phyloP scores from a whole-genome alignment of 2,113 vertebrate species.

The Carassius gibelio region DNA sequence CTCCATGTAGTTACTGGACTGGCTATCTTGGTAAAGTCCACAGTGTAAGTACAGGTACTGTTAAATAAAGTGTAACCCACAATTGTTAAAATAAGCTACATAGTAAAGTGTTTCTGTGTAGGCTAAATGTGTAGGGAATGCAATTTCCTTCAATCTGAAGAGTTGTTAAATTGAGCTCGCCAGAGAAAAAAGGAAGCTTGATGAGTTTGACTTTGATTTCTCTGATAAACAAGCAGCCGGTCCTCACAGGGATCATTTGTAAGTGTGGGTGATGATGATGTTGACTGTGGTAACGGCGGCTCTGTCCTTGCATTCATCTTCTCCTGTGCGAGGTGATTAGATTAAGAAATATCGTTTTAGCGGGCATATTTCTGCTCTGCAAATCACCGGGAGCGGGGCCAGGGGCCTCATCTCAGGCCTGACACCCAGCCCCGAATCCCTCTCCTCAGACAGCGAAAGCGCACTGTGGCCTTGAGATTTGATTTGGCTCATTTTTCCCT shows the following conservation, averaged over 20 bases:
- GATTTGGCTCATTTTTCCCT: conserved; percentile 50
- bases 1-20: not conserved
- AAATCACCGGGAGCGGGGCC: conserved; percentile 35
- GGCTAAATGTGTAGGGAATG: not conserved
- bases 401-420: conserved; percentile 60
- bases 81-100: not conserved
- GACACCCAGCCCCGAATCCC: conserved; percentile 66
- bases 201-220: conserved; percentile 17
- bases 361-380: conserved; percentile 55
- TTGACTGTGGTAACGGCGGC: conserved; percentile 65
- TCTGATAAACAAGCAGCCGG: conserved; percentile 2
- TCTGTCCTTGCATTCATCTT: conserved; percentile 75
- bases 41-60: too few relatives aligned
- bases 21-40: too few relatives aligned
- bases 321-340: conserved; percentile 65
- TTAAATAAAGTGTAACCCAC: too few relatives aligned
- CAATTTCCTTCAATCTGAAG: conserved; percentile 5
- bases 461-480: conserved; percentile 69
- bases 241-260: conserved; percentile 56
- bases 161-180: not conserved
- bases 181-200: not conserved
- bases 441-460: conserved; percentile 38
- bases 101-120: too few relatives aligned
- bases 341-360: conserved; percentile 68
- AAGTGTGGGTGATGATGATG: conserved; percentile 60